phyloP scores from a whole-genome alignment of 1,140 invertebrate genomes.

The Pseudomyrmex gracilis region DNA sequence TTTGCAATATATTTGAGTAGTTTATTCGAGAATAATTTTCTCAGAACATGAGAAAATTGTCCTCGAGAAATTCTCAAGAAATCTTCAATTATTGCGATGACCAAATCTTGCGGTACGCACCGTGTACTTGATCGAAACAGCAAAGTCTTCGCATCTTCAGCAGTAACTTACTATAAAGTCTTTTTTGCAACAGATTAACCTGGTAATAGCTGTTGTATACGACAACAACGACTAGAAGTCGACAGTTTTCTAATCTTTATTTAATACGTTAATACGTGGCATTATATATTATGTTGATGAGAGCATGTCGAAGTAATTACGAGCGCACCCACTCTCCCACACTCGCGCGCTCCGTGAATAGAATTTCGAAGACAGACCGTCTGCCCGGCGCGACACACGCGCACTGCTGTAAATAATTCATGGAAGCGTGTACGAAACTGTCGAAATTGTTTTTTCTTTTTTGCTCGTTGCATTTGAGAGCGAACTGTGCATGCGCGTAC shows the following conservation, averaged over 20 bases:
- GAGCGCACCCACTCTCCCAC: slow-evolving; percentile 21
- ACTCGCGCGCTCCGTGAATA: slow-evolving; percentile 41
- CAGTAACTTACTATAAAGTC: background rate
- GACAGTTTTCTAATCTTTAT: too few relatives aligned
- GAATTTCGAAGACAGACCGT: slow-evolving; percentile 42
- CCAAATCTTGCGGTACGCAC: background rate
- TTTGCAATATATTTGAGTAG: background rate
- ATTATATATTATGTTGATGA: slow-evolving; percentile 30
- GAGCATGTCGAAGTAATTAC: slow-evolving; percentile 33
- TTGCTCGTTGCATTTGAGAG: background rate
- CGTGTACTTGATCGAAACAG: slow-evolving; percentile 7
- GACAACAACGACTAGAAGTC: background rate
- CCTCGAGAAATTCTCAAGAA: background rate
- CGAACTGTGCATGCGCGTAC: background rate
- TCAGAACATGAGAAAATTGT: background rate
- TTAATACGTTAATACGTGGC: slow-evolving; percentile 23
- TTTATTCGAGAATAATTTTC: slow-evolving; percentile 7
- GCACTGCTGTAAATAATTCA: slow-evolving; percentile 58
- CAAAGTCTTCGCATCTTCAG: background rate
- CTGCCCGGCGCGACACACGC: background rate
- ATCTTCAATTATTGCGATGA: background rate
- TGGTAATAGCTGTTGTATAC: background rate
- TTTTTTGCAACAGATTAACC: background rate
- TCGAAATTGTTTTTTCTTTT: slow-evolving; percentile 6
- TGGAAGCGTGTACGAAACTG: slow-evolving; percentile 28